These are phyloP conservation scores for Electrona antarctica DNA, from an alignment of 2,113 vertebrate species.

Conservation along the genomic window DNA sequence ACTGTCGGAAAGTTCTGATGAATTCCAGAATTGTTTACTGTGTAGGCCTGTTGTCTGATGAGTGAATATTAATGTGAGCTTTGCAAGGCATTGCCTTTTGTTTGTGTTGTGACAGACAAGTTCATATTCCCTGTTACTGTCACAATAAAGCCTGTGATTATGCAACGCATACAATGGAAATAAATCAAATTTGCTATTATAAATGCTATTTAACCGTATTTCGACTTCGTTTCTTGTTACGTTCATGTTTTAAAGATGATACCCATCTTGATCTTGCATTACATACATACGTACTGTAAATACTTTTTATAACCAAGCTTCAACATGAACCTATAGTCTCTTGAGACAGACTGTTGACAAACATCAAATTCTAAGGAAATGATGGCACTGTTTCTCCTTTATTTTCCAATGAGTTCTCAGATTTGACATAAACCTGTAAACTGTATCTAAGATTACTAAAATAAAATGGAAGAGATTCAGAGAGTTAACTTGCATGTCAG, in stretches of 20 bases:
- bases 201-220: not conserved
- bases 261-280: slow-evolving; percentile 1
- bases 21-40: too few species aligned
- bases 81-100: slow-evolving; percentile 4
- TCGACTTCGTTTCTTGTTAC: not conserved
- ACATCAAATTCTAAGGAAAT: too few species aligned
- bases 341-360: too few species aligned
- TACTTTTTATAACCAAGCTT: too few species aligned
- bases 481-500: slow-evolving; percentile 3
- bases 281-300: not conserved
- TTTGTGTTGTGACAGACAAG: slow-evolving; percentile 9
- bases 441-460: not conserved
- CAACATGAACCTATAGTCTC: too few species aligned
- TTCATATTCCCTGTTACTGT: slow-evolving; percentile 40
- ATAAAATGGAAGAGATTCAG: slow-evolving; percentile 5
- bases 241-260: not conserved
- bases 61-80: slow-evolving; percentile 41
- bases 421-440: not conserved
- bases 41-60: slow-evolving; percentile 1
- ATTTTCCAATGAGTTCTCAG: too few species aligned
- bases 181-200: too few species aligned
- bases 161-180: slow-evolving; percentile 21
- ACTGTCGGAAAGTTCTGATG: too few species aligned
- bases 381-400: too few species aligned
- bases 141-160: slow-evolving; percentile 32